A percentile compares a stretch with the other conserved stretches of the same genome.
Evolutionary conservation across 1,140 invertebrate species (phyloP).

Genomic region (Acromyrmex heyeri): DNA sequence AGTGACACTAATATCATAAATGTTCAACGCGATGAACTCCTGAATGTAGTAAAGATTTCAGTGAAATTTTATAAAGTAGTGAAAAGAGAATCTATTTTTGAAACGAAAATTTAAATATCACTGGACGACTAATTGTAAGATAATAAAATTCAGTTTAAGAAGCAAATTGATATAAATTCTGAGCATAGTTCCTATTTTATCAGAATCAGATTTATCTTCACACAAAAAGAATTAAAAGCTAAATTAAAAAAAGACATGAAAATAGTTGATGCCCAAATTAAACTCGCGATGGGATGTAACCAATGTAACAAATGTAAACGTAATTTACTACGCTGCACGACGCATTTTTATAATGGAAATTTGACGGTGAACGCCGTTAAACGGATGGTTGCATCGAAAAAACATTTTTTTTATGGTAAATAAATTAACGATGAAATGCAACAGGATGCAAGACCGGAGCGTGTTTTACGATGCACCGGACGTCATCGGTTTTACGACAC

Average conservation of each 20-base stretch:
- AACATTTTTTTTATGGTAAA: constrained; percentile 3
- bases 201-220: too few relatives aligned
- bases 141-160: not conserved
- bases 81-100: not conserved
- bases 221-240: not conserved
- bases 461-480: not conserved
- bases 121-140: not conserved
- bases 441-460: constrained; percentile 1
- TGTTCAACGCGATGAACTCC: not conserved
- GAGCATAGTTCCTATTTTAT: not conserved
- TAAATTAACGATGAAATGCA: constrained; percentile 40
- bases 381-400: constrained; percentile 4
- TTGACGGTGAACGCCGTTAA: constrained; percentile 14
- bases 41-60: not conserved
- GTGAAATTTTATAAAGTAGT: constrained; percentile 9
- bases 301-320: not conserved
- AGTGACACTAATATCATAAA: not conserved
- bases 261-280: not conserved
- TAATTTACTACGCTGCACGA: not conserved
- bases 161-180: constrained; percentile 13
- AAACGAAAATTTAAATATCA: constrained; percentile 17
- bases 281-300: not conserved
- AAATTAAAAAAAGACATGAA: not conserved
- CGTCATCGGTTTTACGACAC: constrained; percentile 37
- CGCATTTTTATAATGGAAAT: constrained; percentile 33